Percentiles rank a stretch among this genome's conserved stretches.
Conservation (phyloP, 2,888 invertebrate genomes). For the Drosophila cracens region DNA sequence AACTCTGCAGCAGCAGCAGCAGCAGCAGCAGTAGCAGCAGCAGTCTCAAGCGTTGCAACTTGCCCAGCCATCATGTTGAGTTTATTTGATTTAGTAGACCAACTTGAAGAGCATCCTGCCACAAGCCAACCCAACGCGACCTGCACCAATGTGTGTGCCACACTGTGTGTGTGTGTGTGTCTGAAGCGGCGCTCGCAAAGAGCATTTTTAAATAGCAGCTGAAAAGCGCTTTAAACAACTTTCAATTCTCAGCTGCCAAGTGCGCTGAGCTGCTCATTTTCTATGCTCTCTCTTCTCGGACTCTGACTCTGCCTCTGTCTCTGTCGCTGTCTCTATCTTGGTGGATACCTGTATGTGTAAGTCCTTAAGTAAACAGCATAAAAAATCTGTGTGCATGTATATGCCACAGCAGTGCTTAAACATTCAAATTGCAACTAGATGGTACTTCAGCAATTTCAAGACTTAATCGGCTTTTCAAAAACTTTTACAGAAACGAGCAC, state of each 20-base stretch:
- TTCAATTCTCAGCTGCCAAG: constrained; percentile 34
- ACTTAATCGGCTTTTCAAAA: constrained; percentile 30
- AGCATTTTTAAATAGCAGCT: constrained; percentile 51
- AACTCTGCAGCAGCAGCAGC: constrained; percentile 13
- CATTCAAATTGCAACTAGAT: constrained; percentile 30
- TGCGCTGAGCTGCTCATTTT: constrained; percentile 44
- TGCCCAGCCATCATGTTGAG: constrained; percentile 44
- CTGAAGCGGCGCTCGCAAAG: constrained; percentile 29
- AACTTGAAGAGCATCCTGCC: constrained; percentile 17
- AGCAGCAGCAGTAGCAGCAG: constrained; percentile 1
- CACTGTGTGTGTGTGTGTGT: constrained; percentile 4
- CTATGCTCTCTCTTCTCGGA: constrained; percentile 25
- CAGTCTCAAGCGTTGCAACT: constrained; percentile 32
- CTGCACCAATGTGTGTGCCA: neutral
- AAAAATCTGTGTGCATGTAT: neutral
- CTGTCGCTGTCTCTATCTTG: neutral
- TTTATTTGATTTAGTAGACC: constrained; percentile 54
- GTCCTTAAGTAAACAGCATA: constrained; percentile 21
- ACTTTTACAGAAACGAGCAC: constrained; percentile 3
- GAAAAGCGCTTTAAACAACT: constrained; percentile 35
- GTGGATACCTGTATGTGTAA: constrained; percentile 5
- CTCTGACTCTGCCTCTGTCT: constrained; percentile 7
- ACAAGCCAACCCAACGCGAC: neutral
- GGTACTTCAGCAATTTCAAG: constrained; percentile 19
- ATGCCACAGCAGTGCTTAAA: constrained; percentile 21